Evolutionary conservation across 1,140 invertebrate species (phyloP), one percentile per base, ranked within the genome.

Genomic region (Drosophila littoralis): DNA sequence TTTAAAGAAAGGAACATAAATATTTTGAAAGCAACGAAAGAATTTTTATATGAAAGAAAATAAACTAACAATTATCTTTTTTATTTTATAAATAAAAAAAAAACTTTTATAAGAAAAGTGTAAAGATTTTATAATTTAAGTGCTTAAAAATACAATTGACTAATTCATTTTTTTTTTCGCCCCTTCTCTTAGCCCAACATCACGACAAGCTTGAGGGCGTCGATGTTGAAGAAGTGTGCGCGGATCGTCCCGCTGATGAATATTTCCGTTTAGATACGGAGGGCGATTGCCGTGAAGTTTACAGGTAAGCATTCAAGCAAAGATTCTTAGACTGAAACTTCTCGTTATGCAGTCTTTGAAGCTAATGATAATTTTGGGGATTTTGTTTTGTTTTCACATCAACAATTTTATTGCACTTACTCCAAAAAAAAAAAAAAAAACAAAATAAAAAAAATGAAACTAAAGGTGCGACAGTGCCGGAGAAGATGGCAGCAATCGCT

Each of bases 221-320:
- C 58, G 96, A 95, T 80, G 94, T 97, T 12, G 97, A 98, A 86
- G 96, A 97, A 92, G 94, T 97, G 12, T 98, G 97, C 91, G 95
- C 96, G 70, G 96, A 96, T 81, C 94, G 97, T 83, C 96, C 97
- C 2, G 96, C 96, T 17, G 96, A 98, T 83, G 97, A 98, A 92
- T 98, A 98, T 93, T 98, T 98, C 94, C 94, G 97, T 63, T 93
- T 98, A 79, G 95, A 95, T 63, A 95, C 95, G 22, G 96, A 97
- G 46, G 96, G 96, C 68, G 97, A 98, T 92, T 98, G 97, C 93
- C 95, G 97, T 77, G 97, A 98, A 93, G 97, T 98, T 68, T 97
- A 98, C 86, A 97, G 97, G 97, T 97, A 94, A 95, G 86, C 51
- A 38, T 38, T 32, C 7, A 15, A 15, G 17, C 28, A 15, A 35